These are phyloP conservation scores for Staurois parvus DNA, from an alignment of 2,797 vertebrate species.

Conservation along the genomic window DNA sequence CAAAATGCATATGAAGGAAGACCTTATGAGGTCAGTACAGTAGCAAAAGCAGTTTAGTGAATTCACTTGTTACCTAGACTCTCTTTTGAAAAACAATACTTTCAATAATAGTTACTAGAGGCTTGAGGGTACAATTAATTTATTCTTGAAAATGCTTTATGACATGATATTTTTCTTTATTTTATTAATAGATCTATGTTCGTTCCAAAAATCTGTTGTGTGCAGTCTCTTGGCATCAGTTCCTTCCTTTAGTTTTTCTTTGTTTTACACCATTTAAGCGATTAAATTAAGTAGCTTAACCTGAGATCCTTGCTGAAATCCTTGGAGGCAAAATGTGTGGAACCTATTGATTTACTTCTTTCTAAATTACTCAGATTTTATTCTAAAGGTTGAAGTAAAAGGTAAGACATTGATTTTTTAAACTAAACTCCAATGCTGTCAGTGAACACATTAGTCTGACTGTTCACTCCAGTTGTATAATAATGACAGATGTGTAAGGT, in stretches of 20 bases:
- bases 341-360: neutral
- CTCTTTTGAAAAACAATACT: neutral
- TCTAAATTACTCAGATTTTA: neutral
- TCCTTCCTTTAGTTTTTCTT: neutral
- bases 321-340: neutral
- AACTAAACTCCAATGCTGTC: no score
- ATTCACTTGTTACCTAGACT: no score
- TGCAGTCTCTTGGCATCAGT: neutral
- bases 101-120: neutral
- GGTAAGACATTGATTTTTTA: no score
- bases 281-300: neutral
- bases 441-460: no score
- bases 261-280: neutral
- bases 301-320: neutral
- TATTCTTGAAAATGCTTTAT: neutral
- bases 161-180: neutral
- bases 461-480: no score
- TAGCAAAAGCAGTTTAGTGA: no score
- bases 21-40: no score
- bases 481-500: no score
- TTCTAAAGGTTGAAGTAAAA: neutral
- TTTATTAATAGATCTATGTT: neutral
- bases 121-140: no score
- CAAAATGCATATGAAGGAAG: no score
- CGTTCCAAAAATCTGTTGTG: neutral